Conservation (phyloP, 2,797 vertebrate genomes). For the Paratrypauchen microcephalus region DNA sequence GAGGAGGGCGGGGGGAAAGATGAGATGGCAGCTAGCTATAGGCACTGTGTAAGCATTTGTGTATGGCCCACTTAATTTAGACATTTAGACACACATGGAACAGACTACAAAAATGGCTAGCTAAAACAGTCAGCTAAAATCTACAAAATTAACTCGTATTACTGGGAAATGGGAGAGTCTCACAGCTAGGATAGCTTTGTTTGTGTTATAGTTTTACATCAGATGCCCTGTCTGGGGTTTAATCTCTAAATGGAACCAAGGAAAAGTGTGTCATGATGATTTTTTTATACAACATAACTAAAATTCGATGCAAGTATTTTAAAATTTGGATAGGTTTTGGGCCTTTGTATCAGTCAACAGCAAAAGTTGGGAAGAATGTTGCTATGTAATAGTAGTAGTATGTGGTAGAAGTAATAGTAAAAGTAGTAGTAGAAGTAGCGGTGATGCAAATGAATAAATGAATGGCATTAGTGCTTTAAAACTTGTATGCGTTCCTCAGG, state of each 20-base stretch:
- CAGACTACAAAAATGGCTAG: too few relatives aligned
- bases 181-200: not conserved
- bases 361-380: not conserved
- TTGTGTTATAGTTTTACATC: too few relatives aligned
- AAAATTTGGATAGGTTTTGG: not conserved
- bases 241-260: too few relatives aligned
- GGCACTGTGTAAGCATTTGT: constrained; percentile 25
- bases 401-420: too few relatives aligned
- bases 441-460: not conserved
- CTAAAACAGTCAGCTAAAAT: not conserved
- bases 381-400: too few relatives aligned
- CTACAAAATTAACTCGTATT: not conserved
- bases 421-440: too few relatives aligned
- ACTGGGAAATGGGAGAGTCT: not conserved
- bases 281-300: not conserved
- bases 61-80: constrained; percentile 4
- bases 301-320: not conserved
- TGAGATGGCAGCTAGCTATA: constrained; percentile 57
- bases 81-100: not conserved
- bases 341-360: not conserved
- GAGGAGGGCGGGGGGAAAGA: constrained; percentile 45
- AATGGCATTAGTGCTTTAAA: too few relatives aligned
- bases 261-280: too few relatives aligned
- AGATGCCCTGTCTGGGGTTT: too few relatives aligned
- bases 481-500: constrained; percentile 46